phyloP scores from a whole-genome alignment of 2,888 invertebrate species.

The Drosophila tripunctata region DNA sequence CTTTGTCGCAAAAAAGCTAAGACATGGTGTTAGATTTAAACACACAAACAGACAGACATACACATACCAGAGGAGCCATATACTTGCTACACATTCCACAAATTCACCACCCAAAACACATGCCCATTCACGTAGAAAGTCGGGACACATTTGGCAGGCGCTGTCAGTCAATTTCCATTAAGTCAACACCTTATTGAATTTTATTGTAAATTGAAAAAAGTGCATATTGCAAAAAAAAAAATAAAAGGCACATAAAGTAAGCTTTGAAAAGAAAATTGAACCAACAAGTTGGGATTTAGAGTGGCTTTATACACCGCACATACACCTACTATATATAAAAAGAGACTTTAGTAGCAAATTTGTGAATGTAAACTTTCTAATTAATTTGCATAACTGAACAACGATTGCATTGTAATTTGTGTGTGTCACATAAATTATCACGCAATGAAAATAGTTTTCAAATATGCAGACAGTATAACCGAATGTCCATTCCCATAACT shows the following conservation, averaged over 20 bases:
- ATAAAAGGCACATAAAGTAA: conserved; percentile 32
- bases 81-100: conserved; percentile 5
- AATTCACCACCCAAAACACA: too few species aligned
- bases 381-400: conserved; percentile 73
- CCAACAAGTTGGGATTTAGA: background rate
- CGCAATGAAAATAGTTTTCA: conserved; percentile 73
- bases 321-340: too few species aligned
- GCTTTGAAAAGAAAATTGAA: conserved; percentile 53
- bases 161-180: conserved; percentile 80
- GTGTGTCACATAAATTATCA: conserved; percentile 71
- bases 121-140: conserved; percentile 12
- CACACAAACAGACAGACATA: conserved; percentile 25
- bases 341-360: background rate
- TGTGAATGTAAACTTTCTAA: conserved; percentile 42
- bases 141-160: conserved; percentile 68
- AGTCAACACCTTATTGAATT: conserved; percentile 80
- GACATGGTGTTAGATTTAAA: conserved; percentile 59
- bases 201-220: conserved; percentile 77
- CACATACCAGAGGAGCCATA: conserved; percentile 6
- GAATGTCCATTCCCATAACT: conserved; percentile 6
- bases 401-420: conserved; percentile 70
- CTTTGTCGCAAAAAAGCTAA: conserved; percentile 37
- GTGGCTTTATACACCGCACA: too few species aligned
- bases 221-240: conserved; percentile 60
- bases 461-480: conserved; percentile 65